phyloP scores from a whole-genome alignment of 2,888 invertebrate genomes.

The Loripinus fragilis region DNA sequence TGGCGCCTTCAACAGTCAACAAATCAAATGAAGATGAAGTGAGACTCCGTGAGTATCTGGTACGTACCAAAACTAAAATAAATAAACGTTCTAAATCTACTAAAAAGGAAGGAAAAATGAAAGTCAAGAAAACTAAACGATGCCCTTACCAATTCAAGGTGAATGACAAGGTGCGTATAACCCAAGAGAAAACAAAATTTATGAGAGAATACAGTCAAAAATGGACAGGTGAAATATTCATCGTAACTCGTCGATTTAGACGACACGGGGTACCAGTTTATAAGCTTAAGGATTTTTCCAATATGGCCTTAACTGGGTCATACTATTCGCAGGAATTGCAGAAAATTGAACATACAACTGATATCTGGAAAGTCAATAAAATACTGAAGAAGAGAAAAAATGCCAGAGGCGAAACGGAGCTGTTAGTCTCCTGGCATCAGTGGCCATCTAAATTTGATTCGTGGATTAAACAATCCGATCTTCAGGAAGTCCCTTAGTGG shows the following conservation, averaged over 20 bases:
- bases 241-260: conserved; percentile 14
- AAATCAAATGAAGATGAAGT: conserved; percentile 32
- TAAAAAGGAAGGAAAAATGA: conserved; percentile 1
- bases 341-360: not conserved
- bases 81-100: not conserved
- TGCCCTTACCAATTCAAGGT: conserved; percentile 26
- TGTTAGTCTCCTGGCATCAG: not conserved
- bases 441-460: not conserved
- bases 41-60: conserved; percentile 23
- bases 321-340: not conserved
- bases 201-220: conserved; percentile 34
- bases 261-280: conserved; percentile 34
- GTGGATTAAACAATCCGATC: conserved; percentile 1
- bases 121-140: conserved; percentile 5
- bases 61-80: conserved; percentile 25
- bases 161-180: conserved; percentile 31
- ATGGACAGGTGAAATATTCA: conserved; percentile 36
- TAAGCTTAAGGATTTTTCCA: conserved; percentile 23
- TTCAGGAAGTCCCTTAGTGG: not conserved
- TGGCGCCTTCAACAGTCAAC: conserved; percentile 27
- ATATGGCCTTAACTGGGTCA: conserved; percentile 1
- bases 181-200: conserved; percentile 30
- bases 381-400: not conserved
- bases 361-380: not conserved
- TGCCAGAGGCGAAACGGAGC: not conserved